A percentile compares a stretch with the other conserved stretches of the same genome.
phyloP scores from a whole-genome alignment of 2,888 invertebrate species.

The Odontomyia ornata region DNA sequence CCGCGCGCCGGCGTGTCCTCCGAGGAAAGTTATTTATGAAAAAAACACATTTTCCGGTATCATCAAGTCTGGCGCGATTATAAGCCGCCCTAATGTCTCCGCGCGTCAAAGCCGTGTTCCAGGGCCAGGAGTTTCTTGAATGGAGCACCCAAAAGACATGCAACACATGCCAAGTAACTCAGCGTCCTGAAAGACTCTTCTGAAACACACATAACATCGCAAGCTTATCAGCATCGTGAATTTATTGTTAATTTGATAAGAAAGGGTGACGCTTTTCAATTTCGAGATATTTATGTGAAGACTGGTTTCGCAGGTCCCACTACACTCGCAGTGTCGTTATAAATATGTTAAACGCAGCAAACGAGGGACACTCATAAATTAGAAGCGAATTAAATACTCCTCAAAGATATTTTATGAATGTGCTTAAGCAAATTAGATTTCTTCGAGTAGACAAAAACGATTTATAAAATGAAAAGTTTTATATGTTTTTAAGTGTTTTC shows the following conservation, averaged over 20 bases:
- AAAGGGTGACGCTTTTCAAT: conserved; percentile 35
- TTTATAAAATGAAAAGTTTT: conserved; percentile 19
- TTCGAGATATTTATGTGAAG: conserved; percentile 13
- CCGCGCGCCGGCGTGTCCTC: not conserved
- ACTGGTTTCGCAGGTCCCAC: conserved; percentile 15
- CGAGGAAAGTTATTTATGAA: conserved; percentile 16
- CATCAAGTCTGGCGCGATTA: conserved; percentile 2
- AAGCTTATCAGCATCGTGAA: conserved; percentile 46
- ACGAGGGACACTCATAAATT: conserved; percentile 47
- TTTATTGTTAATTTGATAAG: conserved; percentile 51
- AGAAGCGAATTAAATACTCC: conserved; percentile 35
- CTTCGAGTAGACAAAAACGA: conserved; percentile 23
- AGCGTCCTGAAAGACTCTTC: not conserved
- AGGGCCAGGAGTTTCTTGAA: conserved; percentile 9
- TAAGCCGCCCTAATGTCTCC: conserved; percentile 42
- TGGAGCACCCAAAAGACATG: conserved; percentile 5
- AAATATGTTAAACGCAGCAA: conserved; percentile 50
- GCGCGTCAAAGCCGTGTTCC: not conserved
- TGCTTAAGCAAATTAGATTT: conserved; percentile 16
- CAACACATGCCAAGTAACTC: conserved; percentile 13
- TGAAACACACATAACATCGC: conserved; percentile 3
- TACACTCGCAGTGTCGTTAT: conserved; percentile 45
- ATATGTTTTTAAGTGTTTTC: conserved; percentile 2
- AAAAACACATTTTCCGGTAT: conserved; percentile 40
- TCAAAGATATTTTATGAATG: conserved; percentile 8